Evolutionary conservation across 1,140 invertebrate species (phyloP), one percentile per base, ranked within the genome.

Genomic region (Scaptodrosophila lebanonensis): DNA sequence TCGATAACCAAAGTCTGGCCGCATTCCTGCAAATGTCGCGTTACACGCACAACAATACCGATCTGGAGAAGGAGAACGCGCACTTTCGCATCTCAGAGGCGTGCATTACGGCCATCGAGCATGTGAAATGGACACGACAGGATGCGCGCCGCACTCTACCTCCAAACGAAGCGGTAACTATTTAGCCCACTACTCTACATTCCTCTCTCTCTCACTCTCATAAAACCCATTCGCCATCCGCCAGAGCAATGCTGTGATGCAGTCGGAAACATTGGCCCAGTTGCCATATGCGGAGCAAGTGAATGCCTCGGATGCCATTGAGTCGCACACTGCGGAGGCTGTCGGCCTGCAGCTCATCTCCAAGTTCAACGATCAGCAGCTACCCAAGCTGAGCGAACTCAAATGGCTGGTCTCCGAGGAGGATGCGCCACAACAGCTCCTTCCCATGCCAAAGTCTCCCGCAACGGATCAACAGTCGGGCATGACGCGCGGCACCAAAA

Each of bases 41-140:
- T 49, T 92, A 93, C 73, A 89, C 91, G 17, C 87, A 90, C 65
- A 90, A 91, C 13, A 92, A 93, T 77, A 94, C 93, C 5, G 93
- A 95, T 71, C 86, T 96, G 42, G 94, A 95, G 65, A 90, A 93
- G 77, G 95, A 96, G 88, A 96, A 95, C 87, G 93, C 94, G 0
- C 95, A 96, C 87, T 96, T 96, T 85, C 93, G 90, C 71, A 93
- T 95, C 53, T 94, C 92, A 5, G 95, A 96, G 87, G 94, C 93
- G 0, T 90, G 95, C 67, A 95, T 96, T 66, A 90, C 93, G 36
- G 94, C 93, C 25, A 94, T 96, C 47, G 95, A 95, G 87, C 91
- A 92, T 66, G 89, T 92, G n/a, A 88, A 87, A 61, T 89, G 88
- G 71, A 86, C 79, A 65, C 73, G 52, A 18, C 18, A 11, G 52